Percentiles rank a stretch among this genome's conserved stretches.
These are phyloP conservation scores for Drosophila prostipennis DNA, from an alignment of 2,888 invertebrate species.

Conservation along the genomic window DNA sequence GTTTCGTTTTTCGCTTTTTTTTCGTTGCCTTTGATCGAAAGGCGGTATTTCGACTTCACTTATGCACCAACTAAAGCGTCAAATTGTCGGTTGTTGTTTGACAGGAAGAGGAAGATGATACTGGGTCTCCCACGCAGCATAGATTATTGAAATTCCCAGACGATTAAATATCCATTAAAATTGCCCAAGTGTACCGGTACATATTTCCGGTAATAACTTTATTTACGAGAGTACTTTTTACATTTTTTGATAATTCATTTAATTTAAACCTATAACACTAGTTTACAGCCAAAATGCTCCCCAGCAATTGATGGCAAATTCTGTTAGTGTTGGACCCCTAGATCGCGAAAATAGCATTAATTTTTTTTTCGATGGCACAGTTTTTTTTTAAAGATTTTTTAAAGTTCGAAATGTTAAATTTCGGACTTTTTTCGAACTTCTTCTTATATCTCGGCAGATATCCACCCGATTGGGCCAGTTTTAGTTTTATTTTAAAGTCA, in stretches of 20 bases:
- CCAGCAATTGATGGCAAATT: no score
- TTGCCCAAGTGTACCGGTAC: neutral
- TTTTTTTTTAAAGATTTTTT: no score
- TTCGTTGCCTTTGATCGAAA: constrained; percentile 7
- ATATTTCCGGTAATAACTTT: constrained; percentile 16
- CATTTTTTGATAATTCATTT: neutral
- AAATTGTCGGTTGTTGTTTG: constrained; percentile 3
- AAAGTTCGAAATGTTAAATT: no score
- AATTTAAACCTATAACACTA: no score
- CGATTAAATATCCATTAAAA: constrained; percentile 12
- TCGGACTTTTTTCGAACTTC: no score
- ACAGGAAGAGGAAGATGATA: constrained; percentile 20
- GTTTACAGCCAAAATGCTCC: no score
- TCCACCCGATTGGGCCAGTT: no score
- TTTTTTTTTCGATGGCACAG: no score
- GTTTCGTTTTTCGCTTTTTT: neutral
- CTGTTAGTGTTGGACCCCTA: no score
- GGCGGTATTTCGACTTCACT: constrained; percentile 15
- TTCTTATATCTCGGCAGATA: no score
- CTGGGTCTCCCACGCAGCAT: constrained; percentile 15
- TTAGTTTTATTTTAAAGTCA: no score
- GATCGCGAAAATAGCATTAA: no score
- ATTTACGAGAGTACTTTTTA: neutral
- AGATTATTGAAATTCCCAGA: neutral
- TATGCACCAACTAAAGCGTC: constrained; percentile 15